Evolutionary conservation across 2,888 invertebrate genomes (phyloP).

Genomic region (Axea sp.): DNA sequence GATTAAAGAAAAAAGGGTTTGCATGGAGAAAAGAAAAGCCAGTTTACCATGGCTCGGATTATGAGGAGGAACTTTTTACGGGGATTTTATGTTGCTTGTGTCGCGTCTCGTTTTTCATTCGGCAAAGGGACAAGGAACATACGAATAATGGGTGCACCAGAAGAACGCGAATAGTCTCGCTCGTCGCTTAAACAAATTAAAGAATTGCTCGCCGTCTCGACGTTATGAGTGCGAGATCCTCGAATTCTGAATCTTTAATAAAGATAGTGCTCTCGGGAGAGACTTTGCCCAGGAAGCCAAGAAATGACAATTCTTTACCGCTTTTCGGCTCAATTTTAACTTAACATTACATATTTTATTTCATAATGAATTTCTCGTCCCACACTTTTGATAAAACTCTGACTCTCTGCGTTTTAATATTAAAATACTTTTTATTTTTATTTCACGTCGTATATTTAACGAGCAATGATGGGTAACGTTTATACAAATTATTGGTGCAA

Average conservation of each 20-base stretch:
- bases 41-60: constrained; percentile 67
- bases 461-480: too few relatives aligned
- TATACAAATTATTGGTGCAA: constrained; percentile 17
- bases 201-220: constrained; percentile 73
- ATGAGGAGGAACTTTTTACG: constrained; percentile 76
- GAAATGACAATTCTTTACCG: constrained; percentile 42
- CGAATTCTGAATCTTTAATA: constrained; percentile 72
- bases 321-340: constrained; percentile 44
- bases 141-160: constrained; percentile 54
- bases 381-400: background rate
- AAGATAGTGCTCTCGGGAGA: constrained; percentile 67
- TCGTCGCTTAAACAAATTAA: constrained; percentile 78
- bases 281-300: constrained; percentile 48
- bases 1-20: constrained; percentile 20
- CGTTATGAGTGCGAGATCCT: constrained; percentile 71
- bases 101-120: constrained; percentile 64
- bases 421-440: background rate
- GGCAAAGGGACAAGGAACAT: constrained; percentile 56
- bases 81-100: constrained; percentile 75
- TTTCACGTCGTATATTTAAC: too few relatives aligned
- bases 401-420: background rate
- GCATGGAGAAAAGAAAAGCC: constrained; percentile 53
- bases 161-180: constrained; percentile 64
- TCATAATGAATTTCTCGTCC: constrained; percentile 24
- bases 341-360: constrained; percentile 48